These are phyloP conservation scores for Drosophila obscura DNA, from an alignment of 1,140 invertebrate genomes.

Conservation along the genomic window DNA sequence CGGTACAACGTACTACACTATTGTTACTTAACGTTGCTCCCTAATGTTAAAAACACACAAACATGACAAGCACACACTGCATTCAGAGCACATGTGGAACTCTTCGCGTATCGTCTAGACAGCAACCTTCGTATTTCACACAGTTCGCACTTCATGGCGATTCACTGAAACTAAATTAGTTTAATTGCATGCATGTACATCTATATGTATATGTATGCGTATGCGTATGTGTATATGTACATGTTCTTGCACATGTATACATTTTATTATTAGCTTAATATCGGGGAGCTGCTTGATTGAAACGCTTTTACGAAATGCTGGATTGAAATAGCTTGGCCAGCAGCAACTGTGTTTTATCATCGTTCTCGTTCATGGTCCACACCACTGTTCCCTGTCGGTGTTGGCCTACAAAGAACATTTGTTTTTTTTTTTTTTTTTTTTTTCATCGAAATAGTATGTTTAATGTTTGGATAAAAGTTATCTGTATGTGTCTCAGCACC, in stretches of 20 bases:
- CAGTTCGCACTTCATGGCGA: slow-evolving; percentile 19
- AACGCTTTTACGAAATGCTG: too few relatives aligned
- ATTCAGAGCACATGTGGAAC: slow-evolving; percentile 24
- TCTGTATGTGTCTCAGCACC: slow-evolving; percentile 19
- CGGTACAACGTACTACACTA: slow-evolving; percentile 47
- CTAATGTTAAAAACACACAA: slow-evolving; percentile 9
- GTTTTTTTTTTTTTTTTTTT: neutral
- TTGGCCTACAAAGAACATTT: neutral
- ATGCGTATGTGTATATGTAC: neutral
- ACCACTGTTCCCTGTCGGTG: slow-evolving; percentile 15
- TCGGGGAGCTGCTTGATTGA: too few relatives aligned
- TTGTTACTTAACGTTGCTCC: slow-evolving; percentile 49
- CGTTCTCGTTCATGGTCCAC: neutral
- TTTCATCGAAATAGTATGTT: slow-evolving; percentile 37
- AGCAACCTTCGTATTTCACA: slow-evolving; percentile 17
- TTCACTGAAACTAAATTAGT: slow-evolving; percentile 32
- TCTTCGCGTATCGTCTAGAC: slow-evolving; percentile 23
- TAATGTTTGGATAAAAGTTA: neutral
- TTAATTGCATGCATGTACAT: slow-evolving; percentile 8
- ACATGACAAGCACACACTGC: neutral
- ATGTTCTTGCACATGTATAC: neutral
- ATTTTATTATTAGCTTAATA: too few relatives aligned
- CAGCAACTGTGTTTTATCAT: neutral
- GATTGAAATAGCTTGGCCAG: too few relatives aligned
- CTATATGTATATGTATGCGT: neutral